A percentile compares a stretch with the other conserved stretches of the same genome.
These are phyloP conservation scores for Hypena proboscidalis DNA, from an alignment of 2,888 invertebrate genomes.

Conservation along the genomic window DNA sequence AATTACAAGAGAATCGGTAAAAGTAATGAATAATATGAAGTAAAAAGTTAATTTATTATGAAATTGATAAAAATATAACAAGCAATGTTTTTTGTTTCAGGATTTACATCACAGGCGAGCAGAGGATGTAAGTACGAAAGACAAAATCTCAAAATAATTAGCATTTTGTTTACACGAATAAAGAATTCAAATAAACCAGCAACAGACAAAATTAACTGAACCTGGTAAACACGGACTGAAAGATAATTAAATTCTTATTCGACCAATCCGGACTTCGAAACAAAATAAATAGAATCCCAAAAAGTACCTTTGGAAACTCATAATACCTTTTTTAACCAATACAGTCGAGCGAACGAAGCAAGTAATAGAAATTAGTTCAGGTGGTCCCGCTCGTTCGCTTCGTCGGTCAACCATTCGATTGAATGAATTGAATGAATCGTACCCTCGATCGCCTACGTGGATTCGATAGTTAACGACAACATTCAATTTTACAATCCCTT, in stretches of 20 bases:
- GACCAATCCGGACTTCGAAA: slow-evolving; percentile 5
- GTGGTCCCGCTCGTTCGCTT: slow-evolving; percentile 55
- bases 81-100: slow-evolving; percentile 8
- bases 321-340: slow-evolving; percentile 33
- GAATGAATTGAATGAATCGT: slow-evolving; percentile 57
- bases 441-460: slow-evolving; percentile 44
- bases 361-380: slow-evolving; percentile 62
- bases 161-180: not conserved
- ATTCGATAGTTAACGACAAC: slow-evolving; percentile 49
- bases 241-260: slow-evolving; percentile 17
- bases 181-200: slow-evolving; percentile 5
- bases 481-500: slow-evolving; percentile 35
- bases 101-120: not conserved
- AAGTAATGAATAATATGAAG: no score
- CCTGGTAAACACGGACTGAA: not conserved
- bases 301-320: slow-evolving; percentile 9
- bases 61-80: no score
- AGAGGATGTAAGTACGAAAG: slow-evolving; percentile 9
- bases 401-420: slow-evolving; percentile 60
- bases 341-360: slow-evolving; percentile 44
- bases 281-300: slow-evolving; percentile 12
- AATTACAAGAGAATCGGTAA: no score
- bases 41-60: no score
- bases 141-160: not conserved
- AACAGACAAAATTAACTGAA: slow-evolving; percentile 9